Base-by-base conservation (phyloP, 2,888 invertebrate species). In the Eupithecia centaureata region DNA sequence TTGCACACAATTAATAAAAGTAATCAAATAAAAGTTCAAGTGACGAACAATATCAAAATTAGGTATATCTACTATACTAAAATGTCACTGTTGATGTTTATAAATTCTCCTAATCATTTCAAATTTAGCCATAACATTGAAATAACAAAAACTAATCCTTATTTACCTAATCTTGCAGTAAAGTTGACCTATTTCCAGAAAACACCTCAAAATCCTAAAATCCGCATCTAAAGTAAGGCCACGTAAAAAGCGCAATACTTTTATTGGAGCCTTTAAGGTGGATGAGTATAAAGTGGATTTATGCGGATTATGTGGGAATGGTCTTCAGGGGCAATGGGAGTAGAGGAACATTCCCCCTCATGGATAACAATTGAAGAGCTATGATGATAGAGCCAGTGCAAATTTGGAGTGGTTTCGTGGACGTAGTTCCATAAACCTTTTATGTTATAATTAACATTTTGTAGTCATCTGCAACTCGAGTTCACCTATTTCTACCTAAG, bases 271-370 rank as follows among this genome's bases (percentile, higher is more conserved):
- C 88, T 90, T 92, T 91, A 92, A 92, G 91, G 92, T 92, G 92
- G 92, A 92, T 92, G 91, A 92, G 90, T 90, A 91, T 92, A 92
- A 92, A 92, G 85, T 88, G 90, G 92, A 92, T 91, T 92, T 90
- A 89, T 89, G 84, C 76, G 90, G 91, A 92, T 92, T 92, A 92
- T 89, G 86, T 83, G 84, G 84, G 81, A 85, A 86, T 84, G 87
- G 87, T 84, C 86, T 82, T 80, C 79, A 74, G 72, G 74, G 71
- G 74, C 75, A 75, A 76, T 76, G 73, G 77, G 77, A 75, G 79
- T 70, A 73, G 72, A 74, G 70, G 60, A 74, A 67, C n/a, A n/a
- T 54, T 54, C 32, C 38, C 25, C 51, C 33, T 54, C 8, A 12
- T 28, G 33, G 12, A n/a, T 13, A 5, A 52, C 0, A 27, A 22